A percentile compares a stretch with the other conserved stretches of the same genome.
phyloP scores from a whole-genome alignment of 2,888 invertebrate genomes.

The Gari tellinella region DNA sequence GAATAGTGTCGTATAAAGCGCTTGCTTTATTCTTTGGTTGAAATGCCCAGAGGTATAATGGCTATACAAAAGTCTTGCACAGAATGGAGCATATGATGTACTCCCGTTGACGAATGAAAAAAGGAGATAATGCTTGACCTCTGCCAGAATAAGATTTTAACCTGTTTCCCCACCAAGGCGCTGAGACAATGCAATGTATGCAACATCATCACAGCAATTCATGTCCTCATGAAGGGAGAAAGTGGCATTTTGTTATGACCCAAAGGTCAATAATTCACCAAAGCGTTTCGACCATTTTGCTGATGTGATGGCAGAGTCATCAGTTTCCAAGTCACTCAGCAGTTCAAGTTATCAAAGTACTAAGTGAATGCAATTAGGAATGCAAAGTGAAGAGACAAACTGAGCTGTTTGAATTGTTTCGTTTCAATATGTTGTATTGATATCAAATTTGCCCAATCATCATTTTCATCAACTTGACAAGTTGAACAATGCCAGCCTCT shows the following conservation, averaged over 20 bases:
- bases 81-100: slow-evolving; percentile 53
- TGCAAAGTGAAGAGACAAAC: slow-evolving; percentile 23
- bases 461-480: slow-evolving; percentile 39
- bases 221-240: slow-evolving; percentile 47
- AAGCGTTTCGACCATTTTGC: slow-evolving; percentile 22
- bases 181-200: slow-evolving; percentile 42
- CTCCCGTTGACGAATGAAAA: slow-evolving; percentile 58
- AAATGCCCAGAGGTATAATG: slow-evolving; percentile 46
- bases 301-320: not conserved
- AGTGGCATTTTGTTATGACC: slow-evolving; percentile 28
- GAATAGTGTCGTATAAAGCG: slow-evolving; percentile 44
- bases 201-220: slow-evolving; percentile 58
- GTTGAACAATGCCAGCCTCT: slow-evolving; percentile 40
- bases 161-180: slow-evolving; percentile 44
- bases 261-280: slow-evolving; percentile 13
- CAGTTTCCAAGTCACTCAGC: slow-evolving; percentile 13
- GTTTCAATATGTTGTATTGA: slow-evolving; percentile 44
- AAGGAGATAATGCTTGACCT: slow-evolving; percentile 48
- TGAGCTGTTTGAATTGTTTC: slow-evolving; percentile 11
- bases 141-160: slow-evolving; percentile 42
- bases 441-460: slow-evolving; percentile 41
- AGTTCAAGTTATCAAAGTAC: not conserved
- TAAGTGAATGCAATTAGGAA: slow-evolving; percentile 22
- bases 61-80: slow-evolving; percentile 29
- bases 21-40: slow-evolving; percentile 39